A percentile compares a stretch with the other conserved stretches of the same genome.
Conservation (phyloP, 2,888 invertebrate genomes). For the Leucania comma region DNA sequence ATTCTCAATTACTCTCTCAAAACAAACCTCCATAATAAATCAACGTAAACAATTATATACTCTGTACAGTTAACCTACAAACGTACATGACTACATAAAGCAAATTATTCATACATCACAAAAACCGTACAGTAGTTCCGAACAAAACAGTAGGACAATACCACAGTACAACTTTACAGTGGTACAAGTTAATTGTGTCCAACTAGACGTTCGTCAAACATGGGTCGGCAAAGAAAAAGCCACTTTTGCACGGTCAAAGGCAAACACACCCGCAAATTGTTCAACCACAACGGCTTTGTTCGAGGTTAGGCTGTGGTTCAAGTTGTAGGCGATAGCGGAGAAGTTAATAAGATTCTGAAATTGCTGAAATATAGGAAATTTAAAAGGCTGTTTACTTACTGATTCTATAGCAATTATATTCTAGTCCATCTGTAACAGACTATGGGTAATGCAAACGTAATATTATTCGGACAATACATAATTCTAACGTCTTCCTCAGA, state of each 20-base stretch:
- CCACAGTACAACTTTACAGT: slow-evolving; percentile 46
- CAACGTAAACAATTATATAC: slow-evolving; percentile 20
- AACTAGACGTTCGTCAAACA: slow-evolving; percentile 67
- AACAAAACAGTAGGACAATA: slow-evolving; percentile 57
- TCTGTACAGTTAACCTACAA: background rate
- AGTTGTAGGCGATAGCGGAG: slow-evolving; percentile 39
- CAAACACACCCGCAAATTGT: slow-evolving; percentile 81
- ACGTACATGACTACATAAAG: slow-evolving; percentile 19
- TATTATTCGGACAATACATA: too few relatives aligned
- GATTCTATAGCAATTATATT: too few relatives aligned
- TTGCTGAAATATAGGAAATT: too few relatives aligned
- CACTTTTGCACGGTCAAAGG: slow-evolving; percentile 77
- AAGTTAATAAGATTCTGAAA: background rate
- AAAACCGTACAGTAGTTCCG: slow-evolving; percentile 38
- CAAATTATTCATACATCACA: slow-evolving; percentile 58
- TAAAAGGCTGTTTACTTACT: too few relatives aligned
- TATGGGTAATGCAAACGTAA: too few relatives aligned
- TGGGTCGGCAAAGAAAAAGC: slow-evolving; percentile 72
- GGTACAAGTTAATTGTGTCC: slow-evolving; percentile 65
- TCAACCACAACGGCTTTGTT: slow-evolving; percentile 78
- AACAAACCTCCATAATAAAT: slow-evolving; percentile 5
- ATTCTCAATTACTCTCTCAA: background rate
- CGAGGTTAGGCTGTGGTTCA: slow-evolving; percentile 62
- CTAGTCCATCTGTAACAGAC: too few relatives aligned
- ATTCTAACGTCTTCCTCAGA: too few relatives aligned